Base-by-base conservation (phyloP, 2,113 vertebrate genomes). In the Hippocampus abdominalis region DNA sequence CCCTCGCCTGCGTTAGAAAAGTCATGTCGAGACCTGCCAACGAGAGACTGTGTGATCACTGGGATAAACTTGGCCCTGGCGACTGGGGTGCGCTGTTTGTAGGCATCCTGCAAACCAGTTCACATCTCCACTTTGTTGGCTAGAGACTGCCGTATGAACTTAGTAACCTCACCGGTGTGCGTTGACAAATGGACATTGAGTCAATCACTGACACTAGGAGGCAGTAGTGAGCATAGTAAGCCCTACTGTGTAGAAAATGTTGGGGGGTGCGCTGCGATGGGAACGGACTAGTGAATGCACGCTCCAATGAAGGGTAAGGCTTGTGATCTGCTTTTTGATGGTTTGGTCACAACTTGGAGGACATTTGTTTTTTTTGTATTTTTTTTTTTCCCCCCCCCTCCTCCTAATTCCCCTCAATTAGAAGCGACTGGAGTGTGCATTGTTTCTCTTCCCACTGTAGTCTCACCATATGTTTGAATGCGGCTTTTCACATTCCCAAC, bases 1-100 rank as follows among this genome's bases (percentile, higher is more conserved):
- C 96, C 95, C 93, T 96, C 95, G 94, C 95, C 94, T 97, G 94
- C 92, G 94, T 93, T 90, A 91, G 94, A 93, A 60, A 94, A 96
- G 96, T 99, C 96, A 99, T 99, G 97, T 98, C 96, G 94, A 98
- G 97, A 98, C 96, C 97, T 98, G 97, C 95, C 97, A 95, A 95
- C 95, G 92, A 95, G 95, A 97, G 94, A 97, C 93, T 91, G 90
- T 91, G 90, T 93, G 94, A 92, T 95, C 95, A 95, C 94, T 98
- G 95, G 94, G 93, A 92, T 95, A 91, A 83, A 92, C 93, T 96
- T 95, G 93, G 93, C 94, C 95, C 93, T 93, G 94, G 93, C 92
- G 61, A 94, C 92, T 92, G 75, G 93, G 91, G 88, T 94, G 92
- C 90, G 46, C 66, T 76, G 29, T 86, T 76, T 80, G 77, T 79